Conservation (phyloP, 1,140 invertebrate species). For the Leguminivora glycinivorella region DNA sequence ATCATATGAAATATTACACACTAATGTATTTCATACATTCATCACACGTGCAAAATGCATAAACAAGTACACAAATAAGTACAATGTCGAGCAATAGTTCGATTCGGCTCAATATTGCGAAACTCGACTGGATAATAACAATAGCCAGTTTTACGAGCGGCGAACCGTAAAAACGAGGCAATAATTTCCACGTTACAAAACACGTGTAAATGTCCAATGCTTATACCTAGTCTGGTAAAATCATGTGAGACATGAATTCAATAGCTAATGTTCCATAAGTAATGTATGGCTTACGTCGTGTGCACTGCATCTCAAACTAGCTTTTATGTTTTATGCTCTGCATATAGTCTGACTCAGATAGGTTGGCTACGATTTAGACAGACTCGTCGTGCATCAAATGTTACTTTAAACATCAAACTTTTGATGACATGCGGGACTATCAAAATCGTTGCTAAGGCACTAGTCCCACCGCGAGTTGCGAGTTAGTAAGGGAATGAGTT, state of each 20-base stretch:
- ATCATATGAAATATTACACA: constrained; percentile 16
- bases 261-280: no score
- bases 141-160: constrained; percentile 9
- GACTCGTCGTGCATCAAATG: no score
- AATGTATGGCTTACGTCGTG: no score
- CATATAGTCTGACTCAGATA: no score
- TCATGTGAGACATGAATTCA: background rate
- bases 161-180: constrained; percentile 18
- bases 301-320: no score
- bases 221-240: background rate
- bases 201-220: background rate
- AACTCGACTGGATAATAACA: constrained; percentile 11
- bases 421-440: no score
- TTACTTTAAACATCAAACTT: no score
- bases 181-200: constrained; percentile 18
- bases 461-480: no score
- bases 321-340: no score
- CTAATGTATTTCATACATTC: constrained; percentile 27
- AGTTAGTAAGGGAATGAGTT: no score
- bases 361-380: no score
- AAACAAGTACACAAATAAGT: background rate
- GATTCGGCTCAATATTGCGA: background rate
- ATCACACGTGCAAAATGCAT: constrained; percentile 22
- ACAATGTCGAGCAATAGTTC: background rate
- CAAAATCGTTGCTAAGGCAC: no score